Evolutionary conservation across 2,113 vertebrate species (phyloP), one percentile per base, ranked within the genome.

Genomic region (Cromileptes altivelis): DNA sequence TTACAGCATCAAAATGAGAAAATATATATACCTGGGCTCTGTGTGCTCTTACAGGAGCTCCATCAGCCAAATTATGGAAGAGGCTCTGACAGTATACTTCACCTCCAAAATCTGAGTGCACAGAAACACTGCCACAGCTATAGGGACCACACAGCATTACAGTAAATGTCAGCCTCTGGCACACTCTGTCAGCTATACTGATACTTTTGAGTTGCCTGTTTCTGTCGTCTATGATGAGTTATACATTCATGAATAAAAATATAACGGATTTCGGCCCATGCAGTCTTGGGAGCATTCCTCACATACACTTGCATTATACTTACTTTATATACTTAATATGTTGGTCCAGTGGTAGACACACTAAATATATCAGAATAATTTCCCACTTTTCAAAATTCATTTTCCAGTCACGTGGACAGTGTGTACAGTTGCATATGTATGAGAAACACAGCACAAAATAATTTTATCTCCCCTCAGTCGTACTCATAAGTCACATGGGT

Each of bases 151-250:
- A 72, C 33, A 53, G 37, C 70, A 37, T 70, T 42, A 57, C 50
- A 78, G 67, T 75, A 65, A 84, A 78, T 71, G 75, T 53, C 83
- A 90, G 85, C 72, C 80, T 86, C 80, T 81, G 82, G 69, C 77
- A 74, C 8, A 82, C 52, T 53, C 70, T 80, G 87, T 80, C 90
- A 89, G 65, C 75, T 73, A n/a, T 49, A 30, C 11, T 52, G 64
- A 37, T 52, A 12, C 61, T 64, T 67, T 47, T 40, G 69, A 85
- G 62, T 50, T 69, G 61, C 61, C 82, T 83, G 58, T 76, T 85
- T 81, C 74, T 79, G 65, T 81, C 55, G 47, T 80, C 42, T 55
- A 19, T 45, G 49, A 49, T 80, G 73, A 56, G 60, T 70, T 80
- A 75, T 71, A 67, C 27, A 75, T 75, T 61, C 33, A 40, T 27